Evolutionary conservation across 2,113 vertebrate genomes (phyloP).

Genomic region (Cebidichthys violaceus): DNA sequence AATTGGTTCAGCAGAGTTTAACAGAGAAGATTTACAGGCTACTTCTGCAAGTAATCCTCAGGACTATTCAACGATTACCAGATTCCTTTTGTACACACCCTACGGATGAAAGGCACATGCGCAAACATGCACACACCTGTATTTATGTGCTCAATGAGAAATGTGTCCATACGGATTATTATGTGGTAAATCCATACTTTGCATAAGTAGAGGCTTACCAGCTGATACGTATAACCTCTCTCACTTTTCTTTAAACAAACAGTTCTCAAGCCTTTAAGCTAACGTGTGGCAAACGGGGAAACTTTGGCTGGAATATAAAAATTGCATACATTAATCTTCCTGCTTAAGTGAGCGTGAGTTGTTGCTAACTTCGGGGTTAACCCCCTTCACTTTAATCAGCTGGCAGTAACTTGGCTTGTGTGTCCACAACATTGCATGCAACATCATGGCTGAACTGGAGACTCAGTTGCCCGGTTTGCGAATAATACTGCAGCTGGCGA

Average conservation of each 20-base stretch:
- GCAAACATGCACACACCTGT: neutral
- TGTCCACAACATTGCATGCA: too few relatives aligned
- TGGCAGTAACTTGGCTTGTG: too few relatives aligned
- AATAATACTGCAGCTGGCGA: too few relatives aligned
- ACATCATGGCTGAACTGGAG: too few relatives aligned
- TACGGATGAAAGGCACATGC: constrained; percentile 2
- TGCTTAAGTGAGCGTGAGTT: too few relatives aligned
- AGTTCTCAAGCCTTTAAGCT: constrained; percentile 5
- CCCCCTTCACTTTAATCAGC: too few relatives aligned
- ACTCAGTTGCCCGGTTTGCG: too few relatives aligned
- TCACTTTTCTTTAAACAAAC: constrained; percentile 1
- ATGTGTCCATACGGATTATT: neutral
- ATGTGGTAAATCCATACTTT: neutral
- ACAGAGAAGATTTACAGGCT: neutral
- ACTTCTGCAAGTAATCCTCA: constrained; percentile 8
- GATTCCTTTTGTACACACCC: constrained; percentile 3
- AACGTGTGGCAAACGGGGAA: neutral
- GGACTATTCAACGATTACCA: constrained; percentile 33
- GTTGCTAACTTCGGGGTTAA: too few relatives aligned
- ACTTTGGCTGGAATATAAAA: neutral
- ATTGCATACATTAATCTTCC: neutral
- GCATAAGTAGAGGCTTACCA: neutral
- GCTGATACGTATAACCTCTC: neutral
- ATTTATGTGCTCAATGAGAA: neutral
- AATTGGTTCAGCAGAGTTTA: constrained; percentile 26